Conservation (phyloP, 2,113 vertebrate genomes). For the Rhinolophus sinicus region DNA sequence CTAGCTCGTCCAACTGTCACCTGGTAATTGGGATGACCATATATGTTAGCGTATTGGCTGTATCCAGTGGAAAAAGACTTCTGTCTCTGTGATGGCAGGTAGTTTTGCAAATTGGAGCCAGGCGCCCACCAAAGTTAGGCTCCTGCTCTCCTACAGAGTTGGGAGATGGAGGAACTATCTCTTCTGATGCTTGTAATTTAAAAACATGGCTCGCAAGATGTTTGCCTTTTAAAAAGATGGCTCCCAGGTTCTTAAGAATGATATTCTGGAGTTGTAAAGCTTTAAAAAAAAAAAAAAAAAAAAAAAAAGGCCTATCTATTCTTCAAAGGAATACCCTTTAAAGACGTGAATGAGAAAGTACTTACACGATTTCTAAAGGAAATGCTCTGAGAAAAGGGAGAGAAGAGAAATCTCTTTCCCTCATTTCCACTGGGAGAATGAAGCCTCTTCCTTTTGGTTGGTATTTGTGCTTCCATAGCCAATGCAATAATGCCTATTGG, state of each 20-base stretch:
- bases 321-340: background rate
- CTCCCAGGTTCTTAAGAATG: background rate
- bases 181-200: background rate
- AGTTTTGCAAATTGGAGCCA: background rate
- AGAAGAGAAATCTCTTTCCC: background rate
- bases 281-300: background rate
- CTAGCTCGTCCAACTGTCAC: background rate
- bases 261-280: background rate
- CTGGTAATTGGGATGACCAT: background rate
- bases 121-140: background rate
- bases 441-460: background rate
- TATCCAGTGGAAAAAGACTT: background rate
- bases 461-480: background rate
- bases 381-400: background rate
- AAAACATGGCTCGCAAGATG: background rate
- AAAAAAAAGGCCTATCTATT: background rate
- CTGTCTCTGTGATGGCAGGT: background rate
- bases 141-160: background rate
- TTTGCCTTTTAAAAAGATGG: background rate
- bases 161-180: background rate
- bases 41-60: background rate
- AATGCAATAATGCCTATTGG: accelerated
- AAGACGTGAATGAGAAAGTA: background rate
- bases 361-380: background rate
- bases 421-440: background rate